Conservation (phyloP, 2,888 invertebrate genomes). For the Acronicta psi region DNA sequence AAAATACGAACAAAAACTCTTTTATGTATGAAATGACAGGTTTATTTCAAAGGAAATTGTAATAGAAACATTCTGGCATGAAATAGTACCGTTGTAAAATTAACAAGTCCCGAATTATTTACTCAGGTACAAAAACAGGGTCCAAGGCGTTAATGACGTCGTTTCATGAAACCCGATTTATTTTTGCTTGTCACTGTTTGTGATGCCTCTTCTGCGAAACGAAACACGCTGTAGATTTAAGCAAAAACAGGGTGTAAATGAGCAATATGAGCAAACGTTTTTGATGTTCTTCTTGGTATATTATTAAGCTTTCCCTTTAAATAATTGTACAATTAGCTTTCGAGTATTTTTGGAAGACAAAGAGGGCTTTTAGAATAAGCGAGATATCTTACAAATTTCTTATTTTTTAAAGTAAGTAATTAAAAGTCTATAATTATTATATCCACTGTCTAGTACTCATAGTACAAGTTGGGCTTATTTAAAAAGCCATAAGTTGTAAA, state of each 20-base stretch:
- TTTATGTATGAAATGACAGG: conserved; percentile 22
- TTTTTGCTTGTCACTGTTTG: conserved; percentile 35
- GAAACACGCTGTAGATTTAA: conserved; percentile 1
- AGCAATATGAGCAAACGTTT: conserved; percentile 10
- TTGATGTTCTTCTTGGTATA: background rate
- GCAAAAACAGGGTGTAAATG: conserved; percentile 1
- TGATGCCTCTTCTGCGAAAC: conserved; percentile 14
- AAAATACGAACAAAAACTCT: conserved; percentile 8
- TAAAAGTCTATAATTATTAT: too few relatives aligned
- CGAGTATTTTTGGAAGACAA: too few relatives aligned
- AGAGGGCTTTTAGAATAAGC: too few relatives aligned
- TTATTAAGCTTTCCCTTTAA: background rate
- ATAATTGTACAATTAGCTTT: too few relatives aligned
- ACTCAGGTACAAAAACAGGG: conserved; percentile 13
- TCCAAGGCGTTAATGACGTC: conserved; percentile 28
- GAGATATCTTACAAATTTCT: conserved; percentile 23
- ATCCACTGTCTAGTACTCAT: too few relatives aligned
- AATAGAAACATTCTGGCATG: background rate
- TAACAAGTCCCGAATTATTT: conserved; percentile 39
- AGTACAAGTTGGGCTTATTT: too few relatives aligned
- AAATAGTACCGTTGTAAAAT: conserved; percentile 28
- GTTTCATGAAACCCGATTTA: conserved; percentile 27
- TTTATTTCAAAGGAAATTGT: conserved; percentile 9
- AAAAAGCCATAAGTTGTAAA: too few relatives aligned
- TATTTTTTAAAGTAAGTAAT: too few relatives aligned